Evolutionary conservation across 2,113 vertebrate genomes (phyloP).

Genomic region (Ochotona curzoniae): DNA sequence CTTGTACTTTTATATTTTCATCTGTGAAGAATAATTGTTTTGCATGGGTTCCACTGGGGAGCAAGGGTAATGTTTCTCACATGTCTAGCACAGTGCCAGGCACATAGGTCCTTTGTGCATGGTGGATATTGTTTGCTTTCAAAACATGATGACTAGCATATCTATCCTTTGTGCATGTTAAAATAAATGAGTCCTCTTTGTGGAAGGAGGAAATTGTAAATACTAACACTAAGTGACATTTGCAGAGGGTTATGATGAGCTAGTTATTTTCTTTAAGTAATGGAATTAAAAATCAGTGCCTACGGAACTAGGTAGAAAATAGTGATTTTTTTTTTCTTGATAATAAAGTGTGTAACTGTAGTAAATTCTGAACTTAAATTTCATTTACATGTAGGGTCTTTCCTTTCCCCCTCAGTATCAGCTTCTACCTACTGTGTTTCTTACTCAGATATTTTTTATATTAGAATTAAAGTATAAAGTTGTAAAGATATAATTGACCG

Average conservation of each 20-base stretch:
- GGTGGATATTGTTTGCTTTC: neutral
- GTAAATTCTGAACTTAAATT: conserved; percentile 26
- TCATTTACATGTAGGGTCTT: neutral
- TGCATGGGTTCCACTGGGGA: neutral
- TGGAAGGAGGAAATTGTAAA: neutral
- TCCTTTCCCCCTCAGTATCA: neutral
- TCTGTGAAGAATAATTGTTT: neutral
- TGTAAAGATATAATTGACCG: conserved; percentile 33
- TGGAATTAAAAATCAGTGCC: neutral
- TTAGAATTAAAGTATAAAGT: conserved; percentile 3
- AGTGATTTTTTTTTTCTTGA: neutral
- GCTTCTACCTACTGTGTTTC: neutral
- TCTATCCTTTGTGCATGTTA: neutral
- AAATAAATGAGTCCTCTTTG: neutral
- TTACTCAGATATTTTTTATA: conserved; percentile 13
- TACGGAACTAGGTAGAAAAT: conserved; percentile 35
- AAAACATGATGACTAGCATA: neutral
- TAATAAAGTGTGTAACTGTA: conserved; percentile 9
- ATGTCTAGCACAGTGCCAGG: neutral
- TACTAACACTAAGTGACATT: neutral
- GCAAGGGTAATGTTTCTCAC: neutral
- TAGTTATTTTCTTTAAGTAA: conserved; percentile 42
- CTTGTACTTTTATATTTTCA: neutral
- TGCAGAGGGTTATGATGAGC: neutral
- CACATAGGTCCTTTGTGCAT: neutral